Evolutionary conservation across 2,113 vertebrate genomes (phyloP).

Genomic region (Canis aureus): DNA sequence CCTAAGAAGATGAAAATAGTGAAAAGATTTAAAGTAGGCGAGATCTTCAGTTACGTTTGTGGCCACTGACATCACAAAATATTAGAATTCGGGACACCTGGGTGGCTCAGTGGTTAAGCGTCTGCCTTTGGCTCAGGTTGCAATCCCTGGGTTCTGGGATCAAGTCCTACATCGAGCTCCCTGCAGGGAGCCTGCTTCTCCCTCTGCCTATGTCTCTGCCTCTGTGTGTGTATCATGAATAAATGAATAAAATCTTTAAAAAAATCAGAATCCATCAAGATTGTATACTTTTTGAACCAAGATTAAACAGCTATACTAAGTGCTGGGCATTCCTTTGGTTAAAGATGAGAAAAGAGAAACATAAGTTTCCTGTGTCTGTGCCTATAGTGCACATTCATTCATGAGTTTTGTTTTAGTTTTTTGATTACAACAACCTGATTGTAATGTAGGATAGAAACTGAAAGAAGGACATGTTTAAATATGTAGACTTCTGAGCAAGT

Average conservation of each 20-base stretch:
- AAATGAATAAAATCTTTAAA: too few species aligned
- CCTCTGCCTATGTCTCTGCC: too few species aligned
- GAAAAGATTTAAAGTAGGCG: neutral
- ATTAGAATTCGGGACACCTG: too few species aligned
- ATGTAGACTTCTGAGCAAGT: neutral
- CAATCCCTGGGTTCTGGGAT: too few species aligned
- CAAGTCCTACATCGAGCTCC: too few species aligned
- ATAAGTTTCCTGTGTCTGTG: neutral
- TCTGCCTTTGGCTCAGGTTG: too few species aligned
- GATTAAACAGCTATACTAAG: neutral
- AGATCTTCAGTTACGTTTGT: neutral
- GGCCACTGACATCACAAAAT: accelerated
- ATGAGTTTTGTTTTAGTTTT: neutral
- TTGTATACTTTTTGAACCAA: neutral
- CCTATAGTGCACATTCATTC: neutral
- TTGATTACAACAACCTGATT: neutral
- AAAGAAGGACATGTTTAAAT: neutral
- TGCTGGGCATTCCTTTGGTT: neutral
- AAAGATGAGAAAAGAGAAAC: neutral
- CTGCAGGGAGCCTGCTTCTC: too few species aligned
- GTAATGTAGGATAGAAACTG: neutral
- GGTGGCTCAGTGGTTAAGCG: too few species aligned
- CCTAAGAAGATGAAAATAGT: neutral
- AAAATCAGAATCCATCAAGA: neutral
- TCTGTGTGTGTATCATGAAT: too few species aligned